Conservation (phyloP, 1,140 invertebrate species). For the Branchinecta lynchi region DNA sequence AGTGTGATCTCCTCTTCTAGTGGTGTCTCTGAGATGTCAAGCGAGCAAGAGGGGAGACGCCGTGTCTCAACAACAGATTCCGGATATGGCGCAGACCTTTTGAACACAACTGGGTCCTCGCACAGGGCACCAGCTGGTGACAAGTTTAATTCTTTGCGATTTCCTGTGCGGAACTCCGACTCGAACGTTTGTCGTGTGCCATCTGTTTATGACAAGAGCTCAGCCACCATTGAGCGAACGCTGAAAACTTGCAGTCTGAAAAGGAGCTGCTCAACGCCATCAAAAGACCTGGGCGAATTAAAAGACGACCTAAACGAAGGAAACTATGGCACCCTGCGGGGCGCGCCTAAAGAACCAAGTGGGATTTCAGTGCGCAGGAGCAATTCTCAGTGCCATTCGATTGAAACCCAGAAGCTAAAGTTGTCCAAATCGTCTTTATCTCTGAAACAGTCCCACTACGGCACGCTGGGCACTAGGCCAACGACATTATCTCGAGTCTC, state of each 20-base stretch:
- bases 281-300: not conserved
- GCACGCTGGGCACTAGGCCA: not conserved
- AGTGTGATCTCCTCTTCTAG: constrained; percentile 2
- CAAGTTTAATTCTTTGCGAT: constrained; percentile 4
- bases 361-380: not conserved
- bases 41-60: not conserved
- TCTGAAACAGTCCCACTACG: not conserved
- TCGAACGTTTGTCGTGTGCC: not conserved
- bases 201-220: not conserved
- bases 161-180: not conserved
- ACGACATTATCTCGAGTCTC: not conserved
- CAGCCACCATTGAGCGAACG: not conserved
- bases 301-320: too few relatives aligned
- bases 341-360: not conserved
- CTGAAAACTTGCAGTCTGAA: not conserved
- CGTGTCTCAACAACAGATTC: constrained; percentile 5
- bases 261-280: not conserved
- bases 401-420: not conserved
- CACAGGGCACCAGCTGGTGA: not conserved
- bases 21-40: not conserved
- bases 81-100: not conserved
- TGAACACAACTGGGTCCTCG: constrained; percentile 1
- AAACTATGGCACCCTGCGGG: too few relatives aligned
- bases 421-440: not conserved
- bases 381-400: not conserved